Base-by-base conservation (phyloP, 2,113 vertebrate species). In the Festucalex cinctus region DNA sequence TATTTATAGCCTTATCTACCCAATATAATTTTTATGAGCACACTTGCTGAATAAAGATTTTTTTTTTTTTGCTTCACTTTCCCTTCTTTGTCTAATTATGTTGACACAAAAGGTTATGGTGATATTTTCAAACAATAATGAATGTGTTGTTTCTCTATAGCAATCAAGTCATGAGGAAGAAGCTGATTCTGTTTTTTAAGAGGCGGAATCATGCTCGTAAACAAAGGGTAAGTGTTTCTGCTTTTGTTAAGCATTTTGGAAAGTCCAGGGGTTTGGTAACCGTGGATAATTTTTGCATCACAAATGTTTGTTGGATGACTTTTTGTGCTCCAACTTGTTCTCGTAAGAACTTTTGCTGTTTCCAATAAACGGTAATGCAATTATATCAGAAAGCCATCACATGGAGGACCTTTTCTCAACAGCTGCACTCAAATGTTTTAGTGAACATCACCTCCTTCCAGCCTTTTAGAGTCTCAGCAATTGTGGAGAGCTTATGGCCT, bases 111-210 rank as follows among this genome's bases (percentile, higher is more conserved):
- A n/a, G n/a, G n/a, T n/a, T n/a, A n/a, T n/a, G n/a, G n/a, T n/a
- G n/a, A n/a, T n/a, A n/a, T n/a, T n/a, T 39, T 1, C 59, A 58
- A 53, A 20, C 1, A 35, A 51, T 65, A 12, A 68, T 16, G 6
- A 35, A 17, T 53, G 1, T 65, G 60, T 63, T 65, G 73, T 88
- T 85, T 88, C 35, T 92, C 91, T 59, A 26, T 88, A 99, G 97
- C 78, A 99, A 99, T 90, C 97, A 99, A 90, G 93, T 98, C 83
- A 99, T 99, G 97, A 94, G 97, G 90, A 98, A 99, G 85, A 99
- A 98, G 91, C 93, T 99, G 79, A 99, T 99, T 86, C 87, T 99
- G 14, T 98, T 98, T 91, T 99, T 99, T 88, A 99, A 99, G 92
- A 94, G 97, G 89, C 95, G 97, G 89, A 99, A 99, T 85, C 97